These are phyloP conservation scores for Callinectes sapidus DNA, from an alignment of 2,888 invertebrate genomes.

Conservation along the genomic window DNA sequence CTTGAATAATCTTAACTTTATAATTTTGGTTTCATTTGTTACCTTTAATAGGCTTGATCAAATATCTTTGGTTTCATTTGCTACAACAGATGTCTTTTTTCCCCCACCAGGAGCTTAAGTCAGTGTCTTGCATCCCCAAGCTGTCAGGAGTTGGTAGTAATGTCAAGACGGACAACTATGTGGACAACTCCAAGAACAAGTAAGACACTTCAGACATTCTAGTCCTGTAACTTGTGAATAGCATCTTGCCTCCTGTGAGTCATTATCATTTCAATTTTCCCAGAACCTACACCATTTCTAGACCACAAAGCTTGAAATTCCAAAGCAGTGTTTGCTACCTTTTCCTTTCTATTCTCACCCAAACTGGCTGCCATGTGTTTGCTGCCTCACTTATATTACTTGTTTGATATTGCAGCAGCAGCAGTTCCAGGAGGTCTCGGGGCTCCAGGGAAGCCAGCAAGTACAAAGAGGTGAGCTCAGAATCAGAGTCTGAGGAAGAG, in stretches of 20 bases:
- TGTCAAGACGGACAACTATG: constrained; percentile 33
- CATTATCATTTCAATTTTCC: background rate
- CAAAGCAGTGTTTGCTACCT: background rate
- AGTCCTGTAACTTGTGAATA: background rate
- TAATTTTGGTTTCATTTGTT: background rate
- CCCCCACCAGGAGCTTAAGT: constrained; percentile 63
- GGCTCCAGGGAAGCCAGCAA: constrained; percentile 56
- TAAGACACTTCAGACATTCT: background rate
- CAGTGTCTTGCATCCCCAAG: constrained; percentile 59
- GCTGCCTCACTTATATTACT: background rate
- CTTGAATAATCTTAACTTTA: background rate
- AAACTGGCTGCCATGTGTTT: background rate
- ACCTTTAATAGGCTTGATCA: background rate
- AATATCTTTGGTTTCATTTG: background rate
- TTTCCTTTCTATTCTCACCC: background rate
- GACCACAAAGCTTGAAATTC: background rate
- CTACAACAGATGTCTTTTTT: background rate
- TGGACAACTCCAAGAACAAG: constrained; percentile 61
- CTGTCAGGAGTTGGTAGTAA: constrained; percentile 48
- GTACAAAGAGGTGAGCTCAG: constrained; percentile 67
- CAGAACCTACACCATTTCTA: background rate
- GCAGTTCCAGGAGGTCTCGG: constrained; percentile 55
- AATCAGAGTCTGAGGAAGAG: constrained; percentile 66
- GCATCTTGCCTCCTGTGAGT: background rate
- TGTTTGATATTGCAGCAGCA: background rate